phyloP scores from a whole-genome alignment of 2,888 invertebrate species.

The Coleophora deauratella region DNA sequence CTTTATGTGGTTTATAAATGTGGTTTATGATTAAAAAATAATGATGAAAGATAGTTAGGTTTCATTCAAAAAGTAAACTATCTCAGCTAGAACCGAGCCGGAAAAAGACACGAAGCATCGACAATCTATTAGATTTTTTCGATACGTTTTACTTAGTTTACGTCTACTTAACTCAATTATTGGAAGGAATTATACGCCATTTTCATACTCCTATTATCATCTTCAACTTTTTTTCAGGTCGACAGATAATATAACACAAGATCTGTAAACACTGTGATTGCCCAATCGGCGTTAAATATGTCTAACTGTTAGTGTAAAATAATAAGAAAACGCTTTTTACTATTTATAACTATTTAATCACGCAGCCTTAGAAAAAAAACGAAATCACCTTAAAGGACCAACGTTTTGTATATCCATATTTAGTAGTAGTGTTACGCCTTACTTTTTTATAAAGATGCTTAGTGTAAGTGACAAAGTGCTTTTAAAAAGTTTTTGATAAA shows the following conservation, averaged over 20 bases:
- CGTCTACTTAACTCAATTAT: too few species aligned
- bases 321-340: slow-evolving; percentile 60
- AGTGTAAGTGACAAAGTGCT: slow-evolving; percentile 29
- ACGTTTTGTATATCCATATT: slow-evolving; percentile 45
- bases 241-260: too few species aligned
- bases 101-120: too few species aligned
- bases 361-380: slow-evolving; percentile 50
- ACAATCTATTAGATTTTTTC: too few species aligned
- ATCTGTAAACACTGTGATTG: slow-evolving; percentile 47
- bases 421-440: slow-evolving; percentile 52
- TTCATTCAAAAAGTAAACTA: too few species aligned
- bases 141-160: too few species aligned
- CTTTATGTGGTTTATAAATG: too few species aligned
- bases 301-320: slow-evolving; percentile 31
- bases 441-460: slow-evolving; percentile 42
- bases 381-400: slow-evolving; percentile 65
- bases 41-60: too few species aligned
- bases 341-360: slow-evolving; percentile 38
- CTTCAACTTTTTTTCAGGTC: slow-evolving; percentile 9
- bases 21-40: too few species aligned
- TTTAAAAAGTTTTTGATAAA: slow-evolving; percentile 10
- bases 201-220: too few species aligned
- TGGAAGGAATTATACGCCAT: too few species aligned
- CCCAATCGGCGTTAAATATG: slow-evolving; percentile 52
- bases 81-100: too few species aligned